Evolutionary conservation across 2,888 invertebrate genomes (phyloP).

Genomic region (Melangyna quadrimaculata): DNA sequence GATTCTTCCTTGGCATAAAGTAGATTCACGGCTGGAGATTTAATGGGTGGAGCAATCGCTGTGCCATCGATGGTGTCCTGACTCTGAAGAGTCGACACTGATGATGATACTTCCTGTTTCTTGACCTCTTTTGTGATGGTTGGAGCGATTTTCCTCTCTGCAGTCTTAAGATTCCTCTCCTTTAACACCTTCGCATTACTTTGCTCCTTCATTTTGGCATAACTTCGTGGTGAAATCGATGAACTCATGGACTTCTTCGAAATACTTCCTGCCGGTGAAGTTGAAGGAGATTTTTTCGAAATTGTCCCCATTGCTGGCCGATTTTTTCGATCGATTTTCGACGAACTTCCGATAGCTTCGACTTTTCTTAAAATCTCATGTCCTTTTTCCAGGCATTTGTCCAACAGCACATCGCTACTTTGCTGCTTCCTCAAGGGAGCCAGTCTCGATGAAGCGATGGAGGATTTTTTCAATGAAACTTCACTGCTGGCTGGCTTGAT

Average conservation of each 20-base stretch:
- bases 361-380: slow-evolving; percentile 79
- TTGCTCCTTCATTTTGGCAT: slow-evolving; percentile 60
- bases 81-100: slow-evolving; percentile 14
- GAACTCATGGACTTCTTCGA: slow-evolving; percentile 37
- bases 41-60: not conserved
- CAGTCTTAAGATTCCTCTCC: slow-evolving; percentile 50
- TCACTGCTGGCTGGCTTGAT: slow-evolving; percentile 72
- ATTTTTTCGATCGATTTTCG: slow-evolving; percentile 64
- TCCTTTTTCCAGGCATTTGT: slow-evolving; percentile 80
- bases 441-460: not conserved
- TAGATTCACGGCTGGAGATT: slow-evolving; percentile 54
- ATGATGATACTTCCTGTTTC: not conserved
- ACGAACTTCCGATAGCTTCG: slow-evolving; percentile 75
- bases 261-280: slow-evolving; percentile 22
- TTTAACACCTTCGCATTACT: slow-evolving; percentile 35
- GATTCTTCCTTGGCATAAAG: slow-evolving; percentile 79
- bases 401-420: slow-evolving; percentile 77
- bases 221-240: slow-evolving; percentile 44
- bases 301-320: slow-evolving; percentile 10
- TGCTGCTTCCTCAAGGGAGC: slow-evolving; percentile 45
- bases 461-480: slow-evolving; percentile 58
- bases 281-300: slow-evolving; percentile 33
- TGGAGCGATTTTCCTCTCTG: slow-evolving; percentile 6
- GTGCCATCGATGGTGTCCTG: slow-evolving; percentile 34
- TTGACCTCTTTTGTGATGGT: slow-evolving; percentile 19